Base-by-base conservation (phyloP, 2,113 vertebrate genomes). In the Paracanthobrama guichenoti region DNA sequence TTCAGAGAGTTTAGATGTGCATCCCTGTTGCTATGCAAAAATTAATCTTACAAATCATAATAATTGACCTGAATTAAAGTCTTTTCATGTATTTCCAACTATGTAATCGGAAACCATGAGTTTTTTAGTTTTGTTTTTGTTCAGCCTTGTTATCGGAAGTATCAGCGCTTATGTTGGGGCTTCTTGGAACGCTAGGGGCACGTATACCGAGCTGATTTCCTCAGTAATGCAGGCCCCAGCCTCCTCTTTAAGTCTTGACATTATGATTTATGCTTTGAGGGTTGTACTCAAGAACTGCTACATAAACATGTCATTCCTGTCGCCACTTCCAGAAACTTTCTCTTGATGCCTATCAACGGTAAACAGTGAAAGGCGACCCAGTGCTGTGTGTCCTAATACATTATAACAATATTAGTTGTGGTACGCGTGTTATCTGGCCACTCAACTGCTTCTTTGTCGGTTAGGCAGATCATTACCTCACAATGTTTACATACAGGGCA, bases 261-360 rank as follows among this genome's bases (percentile, higher is more conserved):
- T 53, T 42, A 39, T 88, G 86, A 89, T 90, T 89, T 90, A 89
- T 87, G 89, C 75, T 86, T 48, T 48, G 48, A 77, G 81, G 55
- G 66, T 82, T 67, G 66, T 83, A 82, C 67, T 83, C 77, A 81
- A 86, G 87, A 81, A 60, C 86, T 78, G 24, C 82, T 88, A 78
- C 81, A 77, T 89, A 91, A 88, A 88, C 84, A 89, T 80, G 79
- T 82, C 74, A 83, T 79, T 84, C 77, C 69, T 82, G 55, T 79
- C 59, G 57, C 72, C 59, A 71, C 67, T 71, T 84, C 53, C 69
- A 69, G 66, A 84, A 59, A 66, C 83, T 76, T 77, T 42, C 44
- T 42, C 80, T 67, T 87, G 84, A 89, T 88, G 72, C 76, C 59
- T 89, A 86, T 88, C 85, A 83, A 74, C 18, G 69, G 74, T 84